Evolutionary conservation across 1,140 invertebrate species (phyloP).

Genomic region (Pseudomyrmex pallidus): DNA sequence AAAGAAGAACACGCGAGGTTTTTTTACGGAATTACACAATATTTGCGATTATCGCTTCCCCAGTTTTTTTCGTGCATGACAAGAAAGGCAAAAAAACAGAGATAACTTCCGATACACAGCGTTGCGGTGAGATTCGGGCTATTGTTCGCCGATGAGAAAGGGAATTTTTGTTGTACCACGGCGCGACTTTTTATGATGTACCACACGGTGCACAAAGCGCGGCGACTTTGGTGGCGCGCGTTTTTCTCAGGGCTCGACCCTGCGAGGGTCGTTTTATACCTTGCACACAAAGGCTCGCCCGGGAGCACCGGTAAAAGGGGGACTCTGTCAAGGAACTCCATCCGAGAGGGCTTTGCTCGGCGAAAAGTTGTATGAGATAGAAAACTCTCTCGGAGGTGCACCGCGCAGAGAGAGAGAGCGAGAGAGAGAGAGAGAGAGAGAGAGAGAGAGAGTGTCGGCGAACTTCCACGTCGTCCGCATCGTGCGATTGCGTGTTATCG

Average conservation of each 20-base stretch:
- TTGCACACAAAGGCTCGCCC: constrained; percentile 62
- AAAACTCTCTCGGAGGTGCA: constrained; percentile 57
- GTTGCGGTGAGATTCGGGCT: constrained; percentile 41
- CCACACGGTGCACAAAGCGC: constrained; percentile 28
- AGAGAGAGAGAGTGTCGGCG: not conserved
- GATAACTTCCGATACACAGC: constrained; percentile 33
- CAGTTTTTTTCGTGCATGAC: not conserved
- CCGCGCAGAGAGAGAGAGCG: not conserved
- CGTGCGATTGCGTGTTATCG: constrained; percentile 25
- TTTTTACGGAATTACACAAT: not conserved
- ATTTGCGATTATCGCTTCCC: not conserved
- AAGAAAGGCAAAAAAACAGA: constrained; percentile 1
- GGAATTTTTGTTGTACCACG: constrained; percentile 62
- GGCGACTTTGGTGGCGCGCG: constrained; percentile 23
- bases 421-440: not conserved
- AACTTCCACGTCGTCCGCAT: constrained; percentile 5
- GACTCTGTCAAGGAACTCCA: constrained; percentile 55
- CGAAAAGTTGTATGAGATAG: constrained; percentile 58
- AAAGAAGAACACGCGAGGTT: not conserved
- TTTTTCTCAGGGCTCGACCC: constrained; percentile 54
- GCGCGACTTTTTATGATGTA: constrained; percentile 41
- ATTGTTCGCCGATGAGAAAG: constrained; percentile 59
- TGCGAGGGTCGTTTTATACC: constrained; percentile 50
- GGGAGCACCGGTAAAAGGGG: constrained; percentile 51
- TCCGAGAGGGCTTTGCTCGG: constrained; percentile 61